Percentiles rank a stretch among this genome's conserved stretches.
These are phyloP conservation scores for Callosobruchus maculatus DNA, from an alignment of 2,888 invertebrate genomes.

Conservation along the genomic window DNA sequence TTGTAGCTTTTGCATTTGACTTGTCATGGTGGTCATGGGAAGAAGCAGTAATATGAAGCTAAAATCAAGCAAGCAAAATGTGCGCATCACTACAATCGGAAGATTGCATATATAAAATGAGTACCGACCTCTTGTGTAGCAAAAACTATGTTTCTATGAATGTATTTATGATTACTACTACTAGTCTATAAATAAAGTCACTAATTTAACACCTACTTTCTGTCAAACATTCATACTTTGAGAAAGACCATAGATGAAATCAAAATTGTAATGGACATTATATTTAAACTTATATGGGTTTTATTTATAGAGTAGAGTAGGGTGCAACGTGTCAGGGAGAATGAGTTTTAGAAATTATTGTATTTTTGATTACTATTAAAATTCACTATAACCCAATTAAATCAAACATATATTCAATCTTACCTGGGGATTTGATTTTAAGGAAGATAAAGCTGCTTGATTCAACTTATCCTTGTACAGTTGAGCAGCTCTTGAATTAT, in stretches of 20 bases:
- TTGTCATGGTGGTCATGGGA: background rate
- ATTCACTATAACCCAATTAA: background rate
- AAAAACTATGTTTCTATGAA: too few relatives aligned
- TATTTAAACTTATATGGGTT: too few relatives aligned
- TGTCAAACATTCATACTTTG: too few relatives aligned
- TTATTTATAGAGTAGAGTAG: too few relatives aligned
- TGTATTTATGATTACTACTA: too few relatives aligned
- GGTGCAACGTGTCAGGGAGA: too few relatives aligned
- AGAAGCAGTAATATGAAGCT: background rate
- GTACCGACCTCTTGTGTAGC: too few relatives aligned
- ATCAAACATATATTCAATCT: constrained; percentile 17
- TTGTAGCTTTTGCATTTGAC: background rate
- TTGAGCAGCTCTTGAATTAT: constrained; percentile 91
- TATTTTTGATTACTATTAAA: background rate
- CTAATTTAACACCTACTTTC: too few relatives aligned
- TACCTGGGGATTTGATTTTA: constrained; percentile 88
- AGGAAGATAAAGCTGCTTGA: constrained; percentile 78
- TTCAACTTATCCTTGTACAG: constrained; percentile 88
- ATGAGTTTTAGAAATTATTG: background rate
- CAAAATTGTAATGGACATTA: too few relatives aligned
- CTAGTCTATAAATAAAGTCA: too few relatives aligned
- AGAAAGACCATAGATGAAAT: too few relatives aligned
- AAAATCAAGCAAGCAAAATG: constrained; percentile 6
- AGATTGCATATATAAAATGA: too few relatives aligned
- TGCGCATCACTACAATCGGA: background rate